Evolutionary conservation across 2,113 vertebrate species (phyloP).

Genomic region (Halichoeres trimaculatus): DNA sequence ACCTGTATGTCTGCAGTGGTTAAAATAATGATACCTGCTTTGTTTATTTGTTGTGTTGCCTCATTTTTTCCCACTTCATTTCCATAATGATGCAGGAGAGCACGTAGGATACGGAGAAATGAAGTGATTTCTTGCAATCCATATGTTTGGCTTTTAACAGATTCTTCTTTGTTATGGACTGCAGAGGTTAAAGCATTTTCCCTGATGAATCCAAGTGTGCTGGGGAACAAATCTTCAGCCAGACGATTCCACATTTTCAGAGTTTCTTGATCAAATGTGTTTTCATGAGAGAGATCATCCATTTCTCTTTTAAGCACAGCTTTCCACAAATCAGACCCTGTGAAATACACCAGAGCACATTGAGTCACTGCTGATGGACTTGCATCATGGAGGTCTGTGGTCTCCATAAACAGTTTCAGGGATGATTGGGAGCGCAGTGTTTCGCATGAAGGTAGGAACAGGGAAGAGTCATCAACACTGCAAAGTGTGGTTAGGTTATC

Average conservation of each 20-base stretch:
- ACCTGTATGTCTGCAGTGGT: background rate
- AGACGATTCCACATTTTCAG: slow-evolving; percentile 78
- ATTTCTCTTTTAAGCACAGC: slow-evolving; percentile 80
- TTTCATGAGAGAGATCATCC: slow-evolving; percentile 68
- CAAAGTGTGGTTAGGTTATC: slow-evolving; percentile 83
- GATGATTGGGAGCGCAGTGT: slow-evolving; percentile 53
- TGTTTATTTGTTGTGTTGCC: slow-evolving; percentile 11
- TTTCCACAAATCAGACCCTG: slow-evolving; percentile 83
- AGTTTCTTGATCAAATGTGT: slow-evolving; percentile 71
- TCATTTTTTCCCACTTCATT: slow-evolving; percentile 36
- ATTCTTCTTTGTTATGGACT: slow-evolving; percentile 56
- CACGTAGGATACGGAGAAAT: slow-evolving; percentile 82
- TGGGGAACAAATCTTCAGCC: slow-evolving; percentile 82
- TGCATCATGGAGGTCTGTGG: slow-evolving; percentile 77
- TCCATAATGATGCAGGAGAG: slow-evolving; percentile 78
- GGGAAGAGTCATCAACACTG: slow-evolving; percentile 56
- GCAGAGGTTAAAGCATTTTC: slow-evolving; percentile 65
- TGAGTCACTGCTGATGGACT: slow-evolving; percentile 80
- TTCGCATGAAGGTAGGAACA: slow-evolving; percentile 84
- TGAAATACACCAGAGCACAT: slow-evolving; percentile 83
- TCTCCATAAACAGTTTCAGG: slow-evolving; percentile 84
- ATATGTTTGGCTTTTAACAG: slow-evolving; percentile 30
- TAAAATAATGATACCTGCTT: slow-evolving; percentile 47
- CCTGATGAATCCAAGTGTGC: slow-evolving; percentile 75
- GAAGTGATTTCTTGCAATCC: slow-evolving; percentile 84